Evolutionary conservation across 2,797 vertebrate species (phyloP).

Genomic region (Dendrocincla fuliginosa): DNA sequence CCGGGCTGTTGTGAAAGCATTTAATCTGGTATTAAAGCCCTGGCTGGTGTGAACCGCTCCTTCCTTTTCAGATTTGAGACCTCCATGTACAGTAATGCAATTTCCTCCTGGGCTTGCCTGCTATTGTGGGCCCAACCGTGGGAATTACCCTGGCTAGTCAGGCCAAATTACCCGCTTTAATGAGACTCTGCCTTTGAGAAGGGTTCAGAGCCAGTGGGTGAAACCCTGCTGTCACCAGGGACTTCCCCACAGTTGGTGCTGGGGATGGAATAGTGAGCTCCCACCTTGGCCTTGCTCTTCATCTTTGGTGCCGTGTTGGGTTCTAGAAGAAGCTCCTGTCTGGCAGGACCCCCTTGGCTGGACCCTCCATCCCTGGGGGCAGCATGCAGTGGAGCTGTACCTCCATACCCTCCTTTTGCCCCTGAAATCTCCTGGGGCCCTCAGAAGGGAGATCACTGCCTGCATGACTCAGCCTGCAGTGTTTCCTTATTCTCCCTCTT

Average conservation of each 20-base stretch:
- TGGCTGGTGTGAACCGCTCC: neutral
- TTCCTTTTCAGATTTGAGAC: conserved; percentile 31
- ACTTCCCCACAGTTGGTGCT: neutral
- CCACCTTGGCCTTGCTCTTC: neutral
- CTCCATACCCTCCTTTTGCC: neutral
- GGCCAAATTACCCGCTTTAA: conserved; percentile 8
- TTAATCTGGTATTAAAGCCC: conserved; percentile 56
- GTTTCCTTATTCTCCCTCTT: neutral
- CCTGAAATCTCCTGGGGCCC: neutral
- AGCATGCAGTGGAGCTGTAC: neutral
- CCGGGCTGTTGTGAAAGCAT: neutral
- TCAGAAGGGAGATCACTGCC: neutral
- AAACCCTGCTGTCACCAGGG: neutral
- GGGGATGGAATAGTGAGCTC: neutral
- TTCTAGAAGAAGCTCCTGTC: neutral
- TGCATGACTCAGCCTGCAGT: accelerated
- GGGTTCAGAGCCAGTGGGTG: neutral
- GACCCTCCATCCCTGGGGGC: neutral
- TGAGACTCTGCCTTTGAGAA: neutral
- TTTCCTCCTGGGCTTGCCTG: neutral
- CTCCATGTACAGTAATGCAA: neutral
- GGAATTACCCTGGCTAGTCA: conserved; percentile 23
- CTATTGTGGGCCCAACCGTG: neutral
- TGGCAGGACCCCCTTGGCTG: neutral
- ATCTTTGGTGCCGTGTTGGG: neutral